These are phyloP conservation scores for Icerya purchasi DNA, from an alignment of 2,888 invertebrate species.

Conservation along the genomic window DNA sequence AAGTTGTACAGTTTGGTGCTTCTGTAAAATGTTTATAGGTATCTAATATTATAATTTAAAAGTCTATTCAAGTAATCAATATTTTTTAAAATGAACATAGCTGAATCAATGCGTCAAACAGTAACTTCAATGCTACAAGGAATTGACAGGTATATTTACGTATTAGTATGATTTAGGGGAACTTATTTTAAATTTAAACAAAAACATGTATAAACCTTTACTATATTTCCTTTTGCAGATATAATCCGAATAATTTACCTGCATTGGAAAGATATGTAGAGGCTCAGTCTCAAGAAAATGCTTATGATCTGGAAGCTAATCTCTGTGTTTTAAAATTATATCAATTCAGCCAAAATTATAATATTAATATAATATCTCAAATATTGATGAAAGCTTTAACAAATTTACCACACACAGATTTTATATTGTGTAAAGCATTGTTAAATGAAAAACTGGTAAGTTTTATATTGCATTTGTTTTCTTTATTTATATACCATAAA, in stretches of 20 bases:
- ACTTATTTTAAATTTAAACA: neutral
- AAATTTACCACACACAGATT: slow-evolving; percentile 92
- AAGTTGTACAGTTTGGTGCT: too few species aligned
- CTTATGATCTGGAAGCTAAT: slow-evolving; percentile 92
- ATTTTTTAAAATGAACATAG: slow-evolving; percentile 29
- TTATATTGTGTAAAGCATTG: slow-evolving; percentile 91
- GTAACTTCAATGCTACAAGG: slow-evolving; percentile 72
- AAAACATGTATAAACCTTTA: slow-evolving; percentile 1
- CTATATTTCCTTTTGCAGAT: slow-evolving; percentile 34
- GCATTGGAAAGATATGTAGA: slow-evolving; percentile 82
- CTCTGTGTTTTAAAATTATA: slow-evolving; percentile 88
- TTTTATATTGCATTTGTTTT: too few species aligned
- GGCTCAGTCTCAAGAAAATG: slow-evolving; percentile 76
- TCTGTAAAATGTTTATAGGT: too few species aligned
- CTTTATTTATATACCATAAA: neutral
- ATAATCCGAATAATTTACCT: slow-evolving; percentile 85
- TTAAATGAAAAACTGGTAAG: slow-evolving; percentile 50
- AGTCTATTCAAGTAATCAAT: too few species aligned
- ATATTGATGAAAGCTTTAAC: slow-evolving; percentile 89
- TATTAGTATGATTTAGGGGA: too few species aligned
- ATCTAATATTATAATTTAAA: too few species aligned
- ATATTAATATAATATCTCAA: slow-evolving; percentile 61
- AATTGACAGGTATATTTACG: slow-evolving; percentile 56
- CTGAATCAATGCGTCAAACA: slow-evolving; percentile 64
- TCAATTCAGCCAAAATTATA: slow-evolving; percentile 76